These are phyloP conservation scores for Hipparchia semele DNA, from an alignment of 2,888 invertebrate species.

Conservation along the genomic window DNA sequence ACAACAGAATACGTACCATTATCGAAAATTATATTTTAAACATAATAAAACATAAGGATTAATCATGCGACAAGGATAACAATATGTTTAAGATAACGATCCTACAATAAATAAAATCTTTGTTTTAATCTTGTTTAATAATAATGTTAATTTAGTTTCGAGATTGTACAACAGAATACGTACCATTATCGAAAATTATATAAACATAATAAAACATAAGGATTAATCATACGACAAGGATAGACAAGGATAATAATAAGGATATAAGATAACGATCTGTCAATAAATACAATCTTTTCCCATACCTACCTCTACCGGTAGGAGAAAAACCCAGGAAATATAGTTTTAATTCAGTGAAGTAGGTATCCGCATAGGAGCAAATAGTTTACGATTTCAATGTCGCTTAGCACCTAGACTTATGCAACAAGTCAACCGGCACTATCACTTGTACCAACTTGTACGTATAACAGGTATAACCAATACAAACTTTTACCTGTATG, in stretches of 20 bases:
- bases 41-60: background rate
- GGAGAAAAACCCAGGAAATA: constrained; percentile 12
- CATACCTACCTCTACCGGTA: background rate
- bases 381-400: constrained; percentile 20
- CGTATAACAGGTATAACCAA: background rate
- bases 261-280: background rate
- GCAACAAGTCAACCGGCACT: constrained; percentile 3
- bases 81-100: background rate
- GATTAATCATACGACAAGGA: background rate
- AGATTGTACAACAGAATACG: too few relatives aligned
- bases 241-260: background rate
- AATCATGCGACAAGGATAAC: background rate
- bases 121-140: too few relatives aligned
- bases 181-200: too few relatives aligned
- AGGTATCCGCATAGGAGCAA: constrained; percentile 10
- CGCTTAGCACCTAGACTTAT: background rate
- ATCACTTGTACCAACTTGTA: background rate
- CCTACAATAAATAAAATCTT: too few relatives aligned
- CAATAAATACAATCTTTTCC: background rate
- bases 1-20: too few relatives aligned
- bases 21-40: too few relatives aligned
- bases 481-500: background rate
- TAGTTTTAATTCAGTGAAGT: background rate
- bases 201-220: background rate
- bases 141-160: too few relatives aligned